Conservation (phyloP, 2,888 invertebrate species). For the Stenodera caucasica region DNA sequence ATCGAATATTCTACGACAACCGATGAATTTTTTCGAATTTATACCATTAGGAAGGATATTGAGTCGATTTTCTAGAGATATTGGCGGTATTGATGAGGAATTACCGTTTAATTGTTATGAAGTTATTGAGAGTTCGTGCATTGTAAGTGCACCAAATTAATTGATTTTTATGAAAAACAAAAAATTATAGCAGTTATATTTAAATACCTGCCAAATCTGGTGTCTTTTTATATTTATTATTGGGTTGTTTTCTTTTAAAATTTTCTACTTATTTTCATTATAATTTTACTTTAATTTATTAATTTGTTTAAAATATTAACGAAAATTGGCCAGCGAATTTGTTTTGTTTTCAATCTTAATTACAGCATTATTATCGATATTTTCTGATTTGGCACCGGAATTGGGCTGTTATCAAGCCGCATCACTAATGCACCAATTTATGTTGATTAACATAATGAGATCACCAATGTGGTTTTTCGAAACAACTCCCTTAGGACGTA, state of each 20-base stretch:
- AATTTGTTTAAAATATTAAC: not conserved
- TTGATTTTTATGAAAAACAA: not conserved
- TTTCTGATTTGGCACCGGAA: slow-evolving; percentile 59
- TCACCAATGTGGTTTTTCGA: slow-evolving; percentile 78
- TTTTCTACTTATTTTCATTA: slow-evolving; percentile 7
- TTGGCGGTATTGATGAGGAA: slow-evolving; percentile 66
- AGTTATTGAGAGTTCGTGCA: slow-evolving; percentile 53
- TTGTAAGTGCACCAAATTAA: slow-evolving; percentile 46
- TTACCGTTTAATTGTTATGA: slow-evolving; percentile 59
- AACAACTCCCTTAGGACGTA: slow-evolving; percentile 74
- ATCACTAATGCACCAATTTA: slow-evolving; percentile 63
- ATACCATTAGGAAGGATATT: slow-evolving; percentile 70
- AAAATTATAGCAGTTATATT: slow-evolving; percentile 47
- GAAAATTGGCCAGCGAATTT: not conserved
- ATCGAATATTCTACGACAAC: slow-evolving; percentile 61
- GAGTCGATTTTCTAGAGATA: slow-evolving; percentile 70
- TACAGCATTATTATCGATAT: slow-evolving; percentile 59
- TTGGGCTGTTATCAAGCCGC: slow-evolving; percentile 64
- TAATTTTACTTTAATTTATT: not conserved
- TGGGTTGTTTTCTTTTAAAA: not conserved
- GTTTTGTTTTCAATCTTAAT: slow-evolving; percentile 30
- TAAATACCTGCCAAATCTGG: slow-evolving; percentile 31
- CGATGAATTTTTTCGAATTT: slow-evolving; percentile 71
- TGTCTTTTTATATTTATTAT: slow-evolving; percentile 10
- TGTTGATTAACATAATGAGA: slow-evolving; percentile 66